A percentile compares a stretch with the other conserved stretches of the same genome.
These are phyloP conservation scores for Drosophila teissieri DNA, from an alignment of 1,140 invertebrate genomes.

Conservation along the genomic window DNA sequence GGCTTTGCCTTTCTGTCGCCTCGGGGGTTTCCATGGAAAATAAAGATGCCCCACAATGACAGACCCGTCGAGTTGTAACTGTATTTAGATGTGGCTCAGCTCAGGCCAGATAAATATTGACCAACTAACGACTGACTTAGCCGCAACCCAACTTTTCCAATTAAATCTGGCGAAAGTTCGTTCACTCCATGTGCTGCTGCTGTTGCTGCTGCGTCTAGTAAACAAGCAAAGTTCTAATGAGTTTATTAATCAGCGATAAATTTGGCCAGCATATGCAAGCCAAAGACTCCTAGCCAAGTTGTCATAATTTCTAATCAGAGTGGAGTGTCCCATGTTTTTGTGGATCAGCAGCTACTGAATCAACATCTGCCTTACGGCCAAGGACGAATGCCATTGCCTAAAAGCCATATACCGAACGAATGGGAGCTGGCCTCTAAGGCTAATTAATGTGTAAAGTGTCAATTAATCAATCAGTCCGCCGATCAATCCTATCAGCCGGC, in stretches of 20 bases:
- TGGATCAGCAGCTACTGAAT: not conserved
- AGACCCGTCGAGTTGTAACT: not conserved
- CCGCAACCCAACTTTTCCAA: constrained; percentile 65
- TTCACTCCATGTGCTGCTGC: constrained; percentile 12
- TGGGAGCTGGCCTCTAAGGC: constrained; percentile 29
- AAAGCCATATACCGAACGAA: constrained; percentile 27
- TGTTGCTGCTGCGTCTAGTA: constrained; percentile 22
- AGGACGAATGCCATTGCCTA: constrained; percentile 27
- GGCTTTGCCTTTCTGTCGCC: constrained; percentile 13
- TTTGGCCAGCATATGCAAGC: constrained; percentile 43
- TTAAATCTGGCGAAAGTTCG: constrained; percentile 58
- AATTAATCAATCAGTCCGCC: constrained; percentile 78
- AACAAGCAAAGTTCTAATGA: constrained; percentile 76
- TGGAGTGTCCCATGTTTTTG: constrained; percentile 21
- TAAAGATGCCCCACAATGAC: constrained; percentile 34
- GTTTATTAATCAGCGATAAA: constrained; percentile 76
- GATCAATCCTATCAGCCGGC: constrained; percentile 62
- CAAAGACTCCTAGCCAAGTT: constrained; percentile 24
- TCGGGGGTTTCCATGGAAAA: constrained; percentile 29
- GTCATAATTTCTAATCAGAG: constrained; percentile 69
- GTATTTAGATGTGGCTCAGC: constrained; percentile 19
- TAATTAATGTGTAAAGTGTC: constrained; percentile 83
- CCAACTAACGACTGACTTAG: constrained; percentile 44
- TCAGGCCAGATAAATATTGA: constrained; percentile 21
- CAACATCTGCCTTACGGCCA: constrained; percentile 38